Evolutionary conservation across 2,113 vertebrate species (phyloP).

Genomic region (Carlito syrichta): DNA sequence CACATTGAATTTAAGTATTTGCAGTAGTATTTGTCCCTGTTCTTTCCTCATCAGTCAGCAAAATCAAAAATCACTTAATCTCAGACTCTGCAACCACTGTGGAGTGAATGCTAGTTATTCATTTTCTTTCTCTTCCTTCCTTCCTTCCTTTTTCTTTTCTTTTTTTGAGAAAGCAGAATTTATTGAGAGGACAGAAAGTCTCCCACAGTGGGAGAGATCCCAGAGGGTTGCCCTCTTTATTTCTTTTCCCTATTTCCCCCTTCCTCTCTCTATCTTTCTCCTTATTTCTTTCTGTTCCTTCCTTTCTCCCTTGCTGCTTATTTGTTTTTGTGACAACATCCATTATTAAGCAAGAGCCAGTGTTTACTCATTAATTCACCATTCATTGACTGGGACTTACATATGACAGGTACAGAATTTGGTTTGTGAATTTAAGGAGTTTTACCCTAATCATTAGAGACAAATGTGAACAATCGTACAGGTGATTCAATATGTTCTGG

Average conservation of each 20-base stretch:
- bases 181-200: too few species aligned
- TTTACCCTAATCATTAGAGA: neutral
- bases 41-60: constrained; percentile 42
- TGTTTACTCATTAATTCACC: neutral
- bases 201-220: too few species aligned
- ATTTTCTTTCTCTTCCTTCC: neutral
- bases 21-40: constrained; percentile 20
- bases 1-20: constrained; percentile 71
- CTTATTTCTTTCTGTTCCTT: neutral
- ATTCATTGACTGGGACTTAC: neutral
- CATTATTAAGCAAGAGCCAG: neutral
- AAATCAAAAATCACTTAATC: constrained; percentile 43
- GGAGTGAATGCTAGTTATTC: neutral
- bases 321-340: neutral
- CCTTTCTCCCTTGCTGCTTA: neutral
- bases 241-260: neutral
- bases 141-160: neutral
- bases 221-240: too few species aligned
- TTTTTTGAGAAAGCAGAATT: too few species aligned
- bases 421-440: neutral
- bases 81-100: neutral
- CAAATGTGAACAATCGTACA: neutral
- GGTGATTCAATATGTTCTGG: neutral
- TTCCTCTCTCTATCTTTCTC: neutral
- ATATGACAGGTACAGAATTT: neutral